phyloP scores from a whole-genome alignment of 92 coral and sea anemone species.

The Metridium senile region DNA sequence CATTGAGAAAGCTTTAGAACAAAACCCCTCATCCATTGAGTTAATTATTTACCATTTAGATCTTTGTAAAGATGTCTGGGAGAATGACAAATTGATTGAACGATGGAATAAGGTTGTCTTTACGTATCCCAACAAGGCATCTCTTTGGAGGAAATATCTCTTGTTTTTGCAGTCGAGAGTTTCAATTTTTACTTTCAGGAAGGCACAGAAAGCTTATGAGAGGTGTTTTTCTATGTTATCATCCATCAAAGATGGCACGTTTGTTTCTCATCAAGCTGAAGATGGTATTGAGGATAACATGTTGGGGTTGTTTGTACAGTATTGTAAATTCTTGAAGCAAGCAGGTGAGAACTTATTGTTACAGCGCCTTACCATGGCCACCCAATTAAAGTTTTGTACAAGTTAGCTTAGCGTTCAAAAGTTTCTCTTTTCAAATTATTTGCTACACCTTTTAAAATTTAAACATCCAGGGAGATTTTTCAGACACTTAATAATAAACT shows the following conservation, averaged over 20 bases:
- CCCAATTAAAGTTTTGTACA: no score
- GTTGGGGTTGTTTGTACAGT: slow-evolving; percentile 84
- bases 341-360: slow-evolving; percentile 74
- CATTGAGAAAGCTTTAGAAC: slow-evolving; percentile 85
- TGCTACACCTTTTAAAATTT: no score
- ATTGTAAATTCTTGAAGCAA: slow-evolving; percentile 84
- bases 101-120: slow-evolving; percentile 87
- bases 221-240: slow-evolving; percentile 84
- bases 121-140: slow-evolving; percentile 75
- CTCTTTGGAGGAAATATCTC: slow-evolving; percentile 84
- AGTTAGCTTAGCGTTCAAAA: no score
- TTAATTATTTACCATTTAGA: slow-evolving; percentile 70
- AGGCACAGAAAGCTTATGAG: slow-evolving; percentile 54
- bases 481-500: no score
- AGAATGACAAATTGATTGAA: slow-evolving; percentile 58
- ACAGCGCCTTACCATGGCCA: no score
- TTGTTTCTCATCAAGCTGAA: slow-evolving; percentile 82
- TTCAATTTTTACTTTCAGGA: slow-evolving; percentile 80
- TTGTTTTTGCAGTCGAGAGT: slow-evolving; percentile 83
- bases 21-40: slow-evolving; percentile 77
- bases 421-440: no score
- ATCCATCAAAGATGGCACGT: slow-evolving; percentile 88
- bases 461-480: no score
- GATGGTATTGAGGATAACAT: slow-evolving; percentile 74
- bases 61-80: slow-evolving; percentile 69